Evolutionary conservation across 2,113 vertebrate genomes (phyloP).

Genomic region (Tangachromis dhanisi): DNA sequence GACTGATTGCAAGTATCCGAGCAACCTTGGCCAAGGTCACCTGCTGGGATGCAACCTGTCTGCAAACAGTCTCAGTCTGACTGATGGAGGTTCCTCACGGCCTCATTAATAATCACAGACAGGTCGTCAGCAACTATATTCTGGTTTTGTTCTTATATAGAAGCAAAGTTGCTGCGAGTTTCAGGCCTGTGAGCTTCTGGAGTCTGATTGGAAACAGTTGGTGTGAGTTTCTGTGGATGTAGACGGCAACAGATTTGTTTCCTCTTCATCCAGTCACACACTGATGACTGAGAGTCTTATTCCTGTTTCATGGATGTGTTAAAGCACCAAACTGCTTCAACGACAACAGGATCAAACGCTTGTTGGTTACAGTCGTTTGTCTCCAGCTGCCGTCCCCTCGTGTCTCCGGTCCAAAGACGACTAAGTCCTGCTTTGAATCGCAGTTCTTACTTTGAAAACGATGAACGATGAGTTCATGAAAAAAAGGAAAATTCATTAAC

Average conservation of each 20-base stretch:
- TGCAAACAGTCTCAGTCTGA: not conserved
- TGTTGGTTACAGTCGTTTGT: not conserved
- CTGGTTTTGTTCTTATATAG: not conserved
- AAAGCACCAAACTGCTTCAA: not conserved
- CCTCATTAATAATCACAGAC: not conserved
- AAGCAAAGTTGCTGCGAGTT: not conserved
- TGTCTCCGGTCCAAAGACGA: not conserved
- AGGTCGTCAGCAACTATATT: not conserved
- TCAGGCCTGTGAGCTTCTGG: not conserved
- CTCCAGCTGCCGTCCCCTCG: not conserved
- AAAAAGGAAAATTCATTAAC: not conserved
- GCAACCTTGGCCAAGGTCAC: not conserved
- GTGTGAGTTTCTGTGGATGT: not conserved
- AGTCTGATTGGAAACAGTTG: not conserved
- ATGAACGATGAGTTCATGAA: not conserved
- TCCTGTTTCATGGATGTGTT: not conserved
- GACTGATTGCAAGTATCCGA: not conserved
- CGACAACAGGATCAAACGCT: rapidly evolving
- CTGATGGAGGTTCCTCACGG: not conserved
- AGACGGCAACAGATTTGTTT: not conserved
- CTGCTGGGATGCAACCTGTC: not conserved
- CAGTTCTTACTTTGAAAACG: not conserved
- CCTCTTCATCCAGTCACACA: not conserved
- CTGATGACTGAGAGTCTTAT: not conserved
- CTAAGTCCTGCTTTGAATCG: not conserved